Evolutionary conservation across 2,888 invertebrate genomes (phyloP), one percentile per base, ranked within the genome.

Genomic region (Epiblema foenella): DNA sequence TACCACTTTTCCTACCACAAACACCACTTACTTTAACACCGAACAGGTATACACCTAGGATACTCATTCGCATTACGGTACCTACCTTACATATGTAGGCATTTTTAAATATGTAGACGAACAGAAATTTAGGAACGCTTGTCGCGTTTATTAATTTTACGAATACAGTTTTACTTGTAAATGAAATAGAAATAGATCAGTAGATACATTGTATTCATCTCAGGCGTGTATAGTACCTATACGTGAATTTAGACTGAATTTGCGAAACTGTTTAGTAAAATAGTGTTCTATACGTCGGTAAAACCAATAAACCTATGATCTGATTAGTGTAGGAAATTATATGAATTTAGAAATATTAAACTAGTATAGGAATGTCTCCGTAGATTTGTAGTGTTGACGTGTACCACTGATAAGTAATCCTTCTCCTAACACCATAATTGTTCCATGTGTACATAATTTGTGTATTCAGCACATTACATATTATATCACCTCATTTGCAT

Each of bases 401-500:
- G 60, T 60, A 5, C 9, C 52, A 63, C 37, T 63, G 62, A 42
- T 46, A 9, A 24, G 29, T 62, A 24, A 12, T 15, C 56, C 29
- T 39, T 42, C 12, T 18, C 42, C 24, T 42, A 49, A 66, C 20
- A 66, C 66, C 37, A 24, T 24, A n/a, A 51, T 39, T 52, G 51
- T 60, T 15, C 42, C 60, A 29, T 29, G 39, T 68, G 11, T 33
- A 62, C 15, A 11, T 42, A n/a, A 29, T n/a, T 4, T 39, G 17
- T 54, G 12, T 33, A 59, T 54, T 24, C 49, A 51, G 69, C 69
- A 65, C 69, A 42, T 52, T 67, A 64, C 10, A 5, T 60, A 24
- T 24, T 24, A 59, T 68, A 52, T 59, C 37, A 57, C 71, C 76
- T 74, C 68, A 56, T 69, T n/a, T 75, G 72, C 63, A 65, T 66